phyloP scores from a whole-genome alignment of 2,888 invertebrate species.

The Macrophya annulata region DNA sequence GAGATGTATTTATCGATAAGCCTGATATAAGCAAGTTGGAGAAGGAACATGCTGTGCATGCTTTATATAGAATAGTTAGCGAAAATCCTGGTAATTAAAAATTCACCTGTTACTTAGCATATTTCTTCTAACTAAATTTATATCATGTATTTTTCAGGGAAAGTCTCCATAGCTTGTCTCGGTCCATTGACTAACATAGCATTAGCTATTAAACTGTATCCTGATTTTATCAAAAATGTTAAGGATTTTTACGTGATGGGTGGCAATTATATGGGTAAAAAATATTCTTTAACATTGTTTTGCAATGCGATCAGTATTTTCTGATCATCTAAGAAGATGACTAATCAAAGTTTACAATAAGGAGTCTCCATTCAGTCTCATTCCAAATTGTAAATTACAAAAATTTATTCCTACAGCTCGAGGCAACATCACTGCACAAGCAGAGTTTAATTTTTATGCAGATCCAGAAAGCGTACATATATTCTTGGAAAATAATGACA shows the following conservation, averaged over 20 bases:
- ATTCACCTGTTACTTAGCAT: too few relatives aligned
- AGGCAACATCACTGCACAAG: conserved; percentile 84
- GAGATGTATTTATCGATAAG: conserved; percentile 82
- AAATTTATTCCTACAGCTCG: conserved; percentile 62
- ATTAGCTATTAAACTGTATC: conserved; percentile 86
- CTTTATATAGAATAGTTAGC: conserved; percentile 83
- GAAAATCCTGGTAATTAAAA: conserved; percentile 79
- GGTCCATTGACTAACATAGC: conserved; percentile 92
- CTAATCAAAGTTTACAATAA: neutral
- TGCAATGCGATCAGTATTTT: too few relatives aligned
- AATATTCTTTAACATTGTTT: conserved; percentile 29
- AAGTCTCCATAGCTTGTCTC: conserved; percentile 85
- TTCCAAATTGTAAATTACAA: neutral
- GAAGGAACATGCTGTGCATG: conserved; percentile 83
- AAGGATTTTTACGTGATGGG: conserved; percentile 90
- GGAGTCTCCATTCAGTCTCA: neutral
- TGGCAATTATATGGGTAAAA: conserved; percentile 87
- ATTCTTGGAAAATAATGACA: conserved; percentile 83
- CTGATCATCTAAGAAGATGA: neutral
- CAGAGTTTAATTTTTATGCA: conserved; percentile 89
- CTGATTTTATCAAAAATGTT: conserved; percentile 83
- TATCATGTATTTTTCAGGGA: conserved; percentile 77
- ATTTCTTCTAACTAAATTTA: conserved; percentile 44
- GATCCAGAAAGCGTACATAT: conserved; percentile 91
- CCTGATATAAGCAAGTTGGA: conserved; percentile 80